Percentiles rank a stretch among this genome's conserved stretches.
Conservation (phyloP, 2,113 vertebrate species). For the Myotis brandtii region DNA sequence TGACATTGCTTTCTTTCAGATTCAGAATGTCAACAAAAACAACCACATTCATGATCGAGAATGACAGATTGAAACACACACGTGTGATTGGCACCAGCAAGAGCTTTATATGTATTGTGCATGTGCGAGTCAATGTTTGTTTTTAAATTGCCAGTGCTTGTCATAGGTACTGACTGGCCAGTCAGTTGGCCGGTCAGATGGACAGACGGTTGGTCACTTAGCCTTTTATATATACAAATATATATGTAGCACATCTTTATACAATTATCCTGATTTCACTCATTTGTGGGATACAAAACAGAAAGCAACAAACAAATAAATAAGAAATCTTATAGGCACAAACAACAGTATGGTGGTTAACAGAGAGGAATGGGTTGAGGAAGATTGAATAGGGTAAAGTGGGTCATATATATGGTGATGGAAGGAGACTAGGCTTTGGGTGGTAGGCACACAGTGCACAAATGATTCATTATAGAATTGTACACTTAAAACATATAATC, state of each 20-base stretch:
- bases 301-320: background rate
- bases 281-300: background rate
- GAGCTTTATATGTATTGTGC: too few species aligned
- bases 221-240: background rate
- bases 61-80: too few species aligned
- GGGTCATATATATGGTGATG: background rate
- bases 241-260: background rate
- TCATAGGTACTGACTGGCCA: too few species aligned
- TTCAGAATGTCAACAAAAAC: too few species aligned
- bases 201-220: too few species aligned
- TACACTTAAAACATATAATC: background rate
- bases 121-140: too few species aligned
- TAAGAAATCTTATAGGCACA: background rate
- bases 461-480: background rate
- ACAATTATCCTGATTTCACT: background rate
- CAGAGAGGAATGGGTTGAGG: background rate
- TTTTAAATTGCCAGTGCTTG: too few species aligned
- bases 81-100: too few species aligned
- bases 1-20: too few species aligned
- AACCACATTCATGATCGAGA: too few species aligned
- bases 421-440: background rate
- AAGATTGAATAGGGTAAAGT: background rate
- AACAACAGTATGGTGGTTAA: background rate
- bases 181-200: too few species aligned
- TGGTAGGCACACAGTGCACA: background rate